Evolutionary conservation across 2,113 vertebrate species (phyloP), one percentile per base, ranked within the genome.

Genomic region (Pagrus major): DNA sequence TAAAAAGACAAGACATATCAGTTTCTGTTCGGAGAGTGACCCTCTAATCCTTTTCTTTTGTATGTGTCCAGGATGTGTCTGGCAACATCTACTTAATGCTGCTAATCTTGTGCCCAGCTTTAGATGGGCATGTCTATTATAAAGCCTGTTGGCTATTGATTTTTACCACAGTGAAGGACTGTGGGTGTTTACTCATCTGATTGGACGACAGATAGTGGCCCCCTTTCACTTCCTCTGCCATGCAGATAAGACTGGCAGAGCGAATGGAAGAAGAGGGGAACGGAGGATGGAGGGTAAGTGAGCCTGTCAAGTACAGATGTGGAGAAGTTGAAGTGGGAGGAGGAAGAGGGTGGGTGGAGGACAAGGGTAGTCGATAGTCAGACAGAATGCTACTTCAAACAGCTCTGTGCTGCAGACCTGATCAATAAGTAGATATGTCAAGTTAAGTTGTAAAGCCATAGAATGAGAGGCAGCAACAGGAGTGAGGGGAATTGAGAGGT

Each of bases 371-470:
- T 80, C 80, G 8, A 89, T 85, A 65, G 55, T 59, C 49, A 70
- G 71, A 84, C 63, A 81, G 14, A 81, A 80, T 9, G 60, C 44
- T 72, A 77, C 71, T 67, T 86, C 78, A 73, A 86, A 85, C 46
- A 25, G 63, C 76, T 80, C 76, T 23, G 29, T 78, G 66, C 78
- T 75, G 44, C 56, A 80, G 33, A 77, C 55, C 33, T 16, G 47
- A 84, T 91, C 87, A 81, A 93, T 88, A 90, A 59, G 56, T 67
- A 86, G 76, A 91, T 87, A 76, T 85, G 76, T 84, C 85, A 89
- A 84, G 76, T 73, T 74, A 67, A 84, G 63, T 80, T 86, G 74
- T 78, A 73, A 59, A 80, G 49, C 41, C n/a, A 70, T 54, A 31
- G 65, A 86, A 81, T 79, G 64, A 78, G 46, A 84, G 49, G 67